Conservation (phyloP, 2,113 vertebrate genomes). For the Cairina moschata region DNA sequence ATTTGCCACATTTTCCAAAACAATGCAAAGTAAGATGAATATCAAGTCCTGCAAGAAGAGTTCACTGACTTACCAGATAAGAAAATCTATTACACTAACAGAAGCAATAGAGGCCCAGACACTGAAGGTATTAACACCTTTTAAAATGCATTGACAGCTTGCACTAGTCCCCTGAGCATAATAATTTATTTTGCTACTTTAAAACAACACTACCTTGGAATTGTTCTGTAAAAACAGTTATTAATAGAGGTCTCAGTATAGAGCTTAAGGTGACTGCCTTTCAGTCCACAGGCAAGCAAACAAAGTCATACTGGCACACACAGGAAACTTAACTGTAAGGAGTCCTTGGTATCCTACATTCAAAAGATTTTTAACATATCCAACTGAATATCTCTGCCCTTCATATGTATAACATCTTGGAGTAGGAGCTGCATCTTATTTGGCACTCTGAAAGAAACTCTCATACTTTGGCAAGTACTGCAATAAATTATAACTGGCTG, state of each 20-base stretch:
- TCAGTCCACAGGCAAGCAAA: neutral
- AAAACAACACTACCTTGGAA: neutral
- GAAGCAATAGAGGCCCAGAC: neutral
- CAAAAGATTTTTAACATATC: neutral
- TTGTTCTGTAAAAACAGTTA: neutral
- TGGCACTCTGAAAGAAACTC: neutral
- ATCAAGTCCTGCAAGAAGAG: neutral
- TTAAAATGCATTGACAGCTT: neutral
- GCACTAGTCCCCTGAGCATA: neutral
- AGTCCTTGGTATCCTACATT: neutral
- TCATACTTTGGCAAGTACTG: neutral
- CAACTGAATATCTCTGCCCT: neutral
- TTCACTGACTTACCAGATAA: neutral
- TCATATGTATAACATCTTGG: neutral
- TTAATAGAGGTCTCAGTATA: neutral
- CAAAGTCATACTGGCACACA: neutral
- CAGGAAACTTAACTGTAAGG: neutral
- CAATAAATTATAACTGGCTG: conserved; percentile 5
- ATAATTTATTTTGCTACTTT: neutral
- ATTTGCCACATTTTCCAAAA: neutral
- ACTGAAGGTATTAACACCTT: neutral
- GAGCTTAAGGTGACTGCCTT: neutral
- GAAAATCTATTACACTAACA: neutral
- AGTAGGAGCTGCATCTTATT: neutral
- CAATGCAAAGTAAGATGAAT: neutral